Conservation (phyloP, 2,888 invertebrate species). For the Tethea ocularis region DNA sequence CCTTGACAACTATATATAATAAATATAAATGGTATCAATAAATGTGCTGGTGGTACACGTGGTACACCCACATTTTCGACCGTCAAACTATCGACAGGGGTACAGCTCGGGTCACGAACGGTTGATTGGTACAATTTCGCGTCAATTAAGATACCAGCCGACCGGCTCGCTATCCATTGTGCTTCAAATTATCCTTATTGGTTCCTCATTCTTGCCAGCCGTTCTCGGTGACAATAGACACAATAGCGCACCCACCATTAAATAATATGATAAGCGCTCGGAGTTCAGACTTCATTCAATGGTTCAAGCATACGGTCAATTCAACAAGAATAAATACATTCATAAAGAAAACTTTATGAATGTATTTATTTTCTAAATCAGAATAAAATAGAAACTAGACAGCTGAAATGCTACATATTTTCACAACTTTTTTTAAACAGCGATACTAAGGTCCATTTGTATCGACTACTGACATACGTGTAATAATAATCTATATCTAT, state of each 20-base stretch:
- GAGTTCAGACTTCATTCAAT: background rate
- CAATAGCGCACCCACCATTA: background rate
- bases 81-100: slow-evolving; percentile 49
- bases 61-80: slow-evolving; percentile 33
- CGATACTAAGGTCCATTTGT: no score
- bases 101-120: slow-evolving; percentile 47
- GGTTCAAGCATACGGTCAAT: background rate
- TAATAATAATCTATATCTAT: no score
- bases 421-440: no score
- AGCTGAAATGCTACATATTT: no score
- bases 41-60: slow-evolving; percentile 4
- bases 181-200: slow-evolving; percentile 75
- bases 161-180: slow-evolving; percentile 56
- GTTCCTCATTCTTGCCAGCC: slow-evolving; percentile 64
- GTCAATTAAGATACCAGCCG: slow-evolving; percentile 66
- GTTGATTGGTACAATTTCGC: slow-evolving; percentile 79
- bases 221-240: slow-evolving; percentile 5
- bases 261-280: background rate
- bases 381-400: no score
- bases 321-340: no score
- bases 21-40: slow-evolving; percentile 11
- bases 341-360: no score
- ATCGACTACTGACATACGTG: no score
- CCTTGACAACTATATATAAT: slow-evolving; percentile 9
- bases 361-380: no score